phyloP scores from a whole-genome alignment of 2,113 vertebrate species.

The Podarcis raffonei region DNA sequence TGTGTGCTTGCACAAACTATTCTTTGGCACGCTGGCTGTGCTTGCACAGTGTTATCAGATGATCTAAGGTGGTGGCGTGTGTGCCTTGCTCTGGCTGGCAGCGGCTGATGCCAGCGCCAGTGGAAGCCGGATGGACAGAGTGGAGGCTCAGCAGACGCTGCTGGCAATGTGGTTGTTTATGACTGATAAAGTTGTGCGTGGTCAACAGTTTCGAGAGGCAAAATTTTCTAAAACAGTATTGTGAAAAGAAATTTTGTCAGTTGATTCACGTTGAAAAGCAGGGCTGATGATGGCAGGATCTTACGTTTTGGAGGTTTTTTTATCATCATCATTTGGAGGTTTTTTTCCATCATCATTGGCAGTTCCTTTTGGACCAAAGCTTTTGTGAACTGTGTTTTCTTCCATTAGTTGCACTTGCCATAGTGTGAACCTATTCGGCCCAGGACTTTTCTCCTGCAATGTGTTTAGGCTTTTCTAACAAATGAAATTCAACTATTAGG shows the following conservation, averaged over 20 bases:
- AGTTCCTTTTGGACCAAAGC: constrained; percentile 2
- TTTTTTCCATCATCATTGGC: not conserved
- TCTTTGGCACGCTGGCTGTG: too few species aligned
- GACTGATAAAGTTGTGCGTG: too few species aligned
- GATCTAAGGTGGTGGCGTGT: too few species aligned
- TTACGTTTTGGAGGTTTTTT: constrained; percentile 6
- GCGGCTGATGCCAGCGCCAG: too few species aligned
- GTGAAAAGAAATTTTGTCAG: constrained; percentile 32
- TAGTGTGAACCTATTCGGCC: constrained; percentile 19
- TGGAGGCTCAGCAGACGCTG: too few species aligned
- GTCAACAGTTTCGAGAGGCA: too few species aligned
- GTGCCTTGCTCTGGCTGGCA: too few species aligned
- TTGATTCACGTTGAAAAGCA: constrained; percentile 34
- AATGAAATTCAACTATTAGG: constrained; percentile 23
- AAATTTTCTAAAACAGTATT: constrained; percentile 28
- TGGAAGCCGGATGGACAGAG: too few species aligned
- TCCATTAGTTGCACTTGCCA: constrained; percentile 33
- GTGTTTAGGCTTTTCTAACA: constrained; percentile 17
- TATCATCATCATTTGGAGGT: not conserved
- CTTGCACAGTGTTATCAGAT: too few species aligned
- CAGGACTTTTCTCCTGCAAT: constrained; percentile 27
- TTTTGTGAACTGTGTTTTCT: constrained; percentile 37
- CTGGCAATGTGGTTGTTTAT: too few species aligned
- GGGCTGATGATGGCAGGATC: not conserved
- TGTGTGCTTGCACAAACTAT: too few species aligned